phyloP scores from a whole-genome alignment of 2,113 vertebrate species.

The Cyrtonyx montezumae region DNA sequence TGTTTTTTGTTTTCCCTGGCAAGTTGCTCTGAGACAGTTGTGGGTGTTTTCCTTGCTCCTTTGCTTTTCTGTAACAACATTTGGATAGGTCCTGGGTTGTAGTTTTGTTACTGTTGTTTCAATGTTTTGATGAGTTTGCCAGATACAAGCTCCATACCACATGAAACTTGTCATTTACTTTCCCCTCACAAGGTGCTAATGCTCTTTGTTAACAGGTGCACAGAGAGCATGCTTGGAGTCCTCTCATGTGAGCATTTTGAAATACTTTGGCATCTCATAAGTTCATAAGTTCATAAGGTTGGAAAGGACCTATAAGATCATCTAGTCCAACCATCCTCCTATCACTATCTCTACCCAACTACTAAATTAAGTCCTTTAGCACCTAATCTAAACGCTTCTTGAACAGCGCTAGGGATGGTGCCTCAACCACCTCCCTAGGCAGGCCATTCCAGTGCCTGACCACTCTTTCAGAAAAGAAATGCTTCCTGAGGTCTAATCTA shows the following conservation, averaged over 20 bases:
- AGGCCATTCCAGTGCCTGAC: no score
- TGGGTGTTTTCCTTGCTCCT: background rate
- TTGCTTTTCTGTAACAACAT: background rate
- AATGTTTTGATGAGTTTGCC: background rate
- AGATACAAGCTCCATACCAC: rapidly evolving
- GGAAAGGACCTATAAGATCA: no score
- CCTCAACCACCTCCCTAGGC: no score
- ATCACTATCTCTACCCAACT: no score
- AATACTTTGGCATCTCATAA: no score
- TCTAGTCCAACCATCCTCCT: no score
- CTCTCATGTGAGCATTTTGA: background rate
- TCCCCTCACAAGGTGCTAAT: background rate
- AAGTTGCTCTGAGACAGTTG: background rate
- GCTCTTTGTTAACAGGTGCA: background rate
- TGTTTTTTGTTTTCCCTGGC: background rate
- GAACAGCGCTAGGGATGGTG: no score
- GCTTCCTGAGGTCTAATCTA: no score
- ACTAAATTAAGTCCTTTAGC: no score
- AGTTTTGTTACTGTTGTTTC: background rate
- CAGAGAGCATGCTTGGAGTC: background rate
- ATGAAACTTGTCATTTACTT: background rate
- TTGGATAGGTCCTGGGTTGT: background rate
- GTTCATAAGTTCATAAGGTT: no score
- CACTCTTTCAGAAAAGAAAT: no score
- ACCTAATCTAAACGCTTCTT: no score